Base-by-base conservation (phyloP, 2,888 invertebrate genomes). In the Pomacea canaliculata region DNA sequence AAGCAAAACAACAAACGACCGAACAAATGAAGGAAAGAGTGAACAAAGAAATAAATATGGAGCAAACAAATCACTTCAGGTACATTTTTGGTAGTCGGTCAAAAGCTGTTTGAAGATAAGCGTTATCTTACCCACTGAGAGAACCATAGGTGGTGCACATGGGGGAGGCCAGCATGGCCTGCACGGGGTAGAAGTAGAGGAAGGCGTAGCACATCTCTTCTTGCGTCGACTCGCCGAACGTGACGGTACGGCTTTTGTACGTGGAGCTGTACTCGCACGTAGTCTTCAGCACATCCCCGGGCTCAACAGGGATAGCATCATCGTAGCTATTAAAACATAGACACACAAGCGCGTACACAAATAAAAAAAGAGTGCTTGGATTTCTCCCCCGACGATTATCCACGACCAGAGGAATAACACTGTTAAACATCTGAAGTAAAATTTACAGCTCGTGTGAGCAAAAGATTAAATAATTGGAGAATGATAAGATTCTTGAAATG, bases 151-250 rank as follows among this genome's bases (percentile, higher is more conserved):
- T 66, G 27, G 66, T 66, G 66, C 66, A 66, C 16, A 66, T 16
- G 66, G 66, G 66, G 2, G 19, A 13, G 4, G n/a, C 9, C 18
- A 27, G 27, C 37, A 68, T 68, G 48, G 9, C 37, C 68, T 68
- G 37, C 12, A 37, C 68, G 12, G 84, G 84, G 59, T 81, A 83
- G 70, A 83, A 84, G 1, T 82, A 82, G 8, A 84, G 18, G 76
- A 84, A 84, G 12, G 82, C 82, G 71, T 81, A 83, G 70, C 84
- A 84, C 84, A 84, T 84, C 7, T 83, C 84, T 69, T 84, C 82
- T 12, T 70, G 66, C 7, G 83, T 83, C 2, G 81, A 80, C 13
- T 78, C 78, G 16, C 84, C 84, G 51, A 78, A 83, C 37, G 56
- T 73, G 18, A 80, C 78, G 9, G 81, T 78, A 12, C 46, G 70